Base-by-base conservation (phyloP, 1,140 invertebrate species). In the Pteromalus puparum region DNA sequence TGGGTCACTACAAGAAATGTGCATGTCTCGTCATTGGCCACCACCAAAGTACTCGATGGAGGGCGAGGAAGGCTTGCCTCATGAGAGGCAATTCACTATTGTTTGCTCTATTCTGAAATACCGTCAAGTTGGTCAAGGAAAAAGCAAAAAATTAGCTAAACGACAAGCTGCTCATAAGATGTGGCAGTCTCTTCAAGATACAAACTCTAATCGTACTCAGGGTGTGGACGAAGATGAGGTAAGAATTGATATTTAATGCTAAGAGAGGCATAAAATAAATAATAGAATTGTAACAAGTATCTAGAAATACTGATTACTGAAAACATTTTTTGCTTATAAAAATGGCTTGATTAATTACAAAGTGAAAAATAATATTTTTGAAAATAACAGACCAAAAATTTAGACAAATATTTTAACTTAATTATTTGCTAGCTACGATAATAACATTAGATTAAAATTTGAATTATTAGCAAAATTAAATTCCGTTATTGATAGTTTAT, bases 111-210 rank as follows among this genome's bases (percentile, higher is more conserved):
- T 98, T 85, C 93, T 97, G 73, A 97, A 97, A 87, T 96, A 97
- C 89, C 95, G 96, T 85, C 96, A 97, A 92, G 95, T 96, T 26
- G 97, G 97, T 87, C 95, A 95, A 74, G 98, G 98, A 5, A 98
- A 99, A 90, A 99, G 98, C 77, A 99, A 99, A 93, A 99, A 99
- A 90, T 94, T 98, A 26, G 98, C 98, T 1, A 99, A 99, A 93
- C 94, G 98, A 53, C 95, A 97, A 90, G 98, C 98, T 30, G 98
- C 98, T 61, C 95, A 97, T 89, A 97, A 97, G 90, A 99, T 99
- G 98, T 97, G 97, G 95, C 95, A 96, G 85, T 94, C 95, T 67
- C 91, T 98, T 74, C 96, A 97, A 90, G 96, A 97, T 87, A 93
- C 95, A 84, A 92, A 90, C 90, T 92, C 91, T 91, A 95, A 95